Base-by-base conservation (phyloP, 2,888 invertebrate genomes). In the Sclerodermus sp. region DNA sequence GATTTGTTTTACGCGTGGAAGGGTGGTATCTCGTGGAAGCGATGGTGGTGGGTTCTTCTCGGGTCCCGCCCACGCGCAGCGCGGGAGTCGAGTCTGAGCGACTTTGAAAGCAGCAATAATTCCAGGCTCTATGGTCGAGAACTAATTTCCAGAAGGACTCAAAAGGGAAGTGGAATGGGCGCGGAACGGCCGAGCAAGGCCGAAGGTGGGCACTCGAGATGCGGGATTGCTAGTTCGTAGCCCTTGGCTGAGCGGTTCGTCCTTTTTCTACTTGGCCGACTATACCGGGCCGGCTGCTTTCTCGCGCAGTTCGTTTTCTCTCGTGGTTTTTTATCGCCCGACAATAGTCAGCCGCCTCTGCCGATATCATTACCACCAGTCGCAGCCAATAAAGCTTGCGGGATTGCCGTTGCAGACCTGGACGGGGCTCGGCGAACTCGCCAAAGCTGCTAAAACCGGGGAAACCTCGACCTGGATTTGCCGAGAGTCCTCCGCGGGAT, bases 91-190 rank as follows among this genome's bases (percentile, higher is more conserved):
- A 47, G 49, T 52, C 44, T 37, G 42, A 51, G 60, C 60, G 62
- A 64, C 58, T 67, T 60, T 63, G 56, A 67, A 65, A 70, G 67
- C 62, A 58, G 66, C 64, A 67, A 68, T 68, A 70, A 72, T 65
- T 70, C 64, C 60, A 57, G 57, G 67, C 62, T 64, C 57, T 57
- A 64, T 62, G 59, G 61, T 55, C 62, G 58, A 65, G 67, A 72
- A 70, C 65, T 71, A 72, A 71, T 71, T 72, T 70, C 64, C 62
- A 64, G 58, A 43, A 39, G 52, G 53, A 47, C 54, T 48, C 45
- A 34, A 39, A 36, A 51, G 37, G 29, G 16, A 2, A 18, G 39
- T 17, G 29, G 44, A 15, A 17, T 42, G 40, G 15, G 36, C 15
- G 36, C 38, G 40, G 49, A 41, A 34, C 38, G 42, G 40, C 36